Conservation (phyloP, 30 jellyfish, hydroid and myxozoan species). For the Sanderia malayensis region DNA sequence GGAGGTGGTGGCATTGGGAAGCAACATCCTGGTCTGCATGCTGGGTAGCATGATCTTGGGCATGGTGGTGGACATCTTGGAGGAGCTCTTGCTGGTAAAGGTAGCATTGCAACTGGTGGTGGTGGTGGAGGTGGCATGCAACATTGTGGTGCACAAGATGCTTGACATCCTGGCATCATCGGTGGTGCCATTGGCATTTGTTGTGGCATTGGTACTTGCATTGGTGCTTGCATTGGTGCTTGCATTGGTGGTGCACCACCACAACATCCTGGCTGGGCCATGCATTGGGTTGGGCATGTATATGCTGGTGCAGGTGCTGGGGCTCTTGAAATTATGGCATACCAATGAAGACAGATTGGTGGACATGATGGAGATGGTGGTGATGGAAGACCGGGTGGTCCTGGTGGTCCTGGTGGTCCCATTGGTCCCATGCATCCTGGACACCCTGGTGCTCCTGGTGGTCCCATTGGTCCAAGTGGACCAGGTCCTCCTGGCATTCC, state of each 20-base stretch:
- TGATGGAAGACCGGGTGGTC: constrained; percentile 86
- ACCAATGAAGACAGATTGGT: constrained; percentile 86
- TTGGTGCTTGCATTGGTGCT: constrained; percentile 1
- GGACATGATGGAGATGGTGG: constrained; percentile 89
- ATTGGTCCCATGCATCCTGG: constrained; percentile 80
- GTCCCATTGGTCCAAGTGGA: constrained; percentile 64
- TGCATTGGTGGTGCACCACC: constrained; percentile 62
- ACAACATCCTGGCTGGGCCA: constrained; percentile 82
- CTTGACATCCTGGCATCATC: constrained; percentile 82
- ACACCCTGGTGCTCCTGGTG: constrained; percentile 70
- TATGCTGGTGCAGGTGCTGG: constrained; percentile 71
- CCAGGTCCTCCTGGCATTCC: constrained; percentile 71
- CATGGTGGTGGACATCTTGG: constrained; percentile 91
- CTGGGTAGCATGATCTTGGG: constrained; percentile 77
- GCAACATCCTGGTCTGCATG: constrained; percentile 73
- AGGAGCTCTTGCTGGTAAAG: constrained; percentile 79
- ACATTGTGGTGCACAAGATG: constrained; percentile 92
- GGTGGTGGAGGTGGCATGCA: constrained; percentile 86
- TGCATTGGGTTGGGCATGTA: constrained; percentile 86
- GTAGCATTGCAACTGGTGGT: constrained; percentile 61
- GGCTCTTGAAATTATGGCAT: constrained; percentile 49
- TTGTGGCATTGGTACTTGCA: constrained; percentile 4
- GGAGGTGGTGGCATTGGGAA: constrained; percentile 78
- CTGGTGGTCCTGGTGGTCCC: constrained; percentile 83
- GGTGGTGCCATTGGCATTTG: constrained; percentile 34